phyloP scores from a whole-genome alignment of 2,113 vertebrate genomes.

The Phasianus colchicus region DNA sequence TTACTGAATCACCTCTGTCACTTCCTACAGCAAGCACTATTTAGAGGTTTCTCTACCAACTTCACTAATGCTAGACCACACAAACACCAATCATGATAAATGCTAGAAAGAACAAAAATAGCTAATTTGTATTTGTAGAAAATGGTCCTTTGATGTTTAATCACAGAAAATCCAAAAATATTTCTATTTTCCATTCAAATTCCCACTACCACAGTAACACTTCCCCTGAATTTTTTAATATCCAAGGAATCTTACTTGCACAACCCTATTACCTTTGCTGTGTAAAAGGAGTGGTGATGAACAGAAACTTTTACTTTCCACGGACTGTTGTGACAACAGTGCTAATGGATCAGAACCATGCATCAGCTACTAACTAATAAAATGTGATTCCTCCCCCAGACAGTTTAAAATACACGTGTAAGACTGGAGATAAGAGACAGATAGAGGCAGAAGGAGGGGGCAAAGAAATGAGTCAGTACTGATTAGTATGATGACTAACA shows the following conservation, averaged over 20 bases:
- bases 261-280: neutral
- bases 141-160: neutral
- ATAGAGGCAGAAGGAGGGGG: neutral
- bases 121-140: neutral
- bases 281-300: neutral
- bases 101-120: neutral
- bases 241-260: neutral
- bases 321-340: neutral
- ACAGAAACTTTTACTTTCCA: neutral
- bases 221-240: neutral
- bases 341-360: neutral
- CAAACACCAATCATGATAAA: neutral
- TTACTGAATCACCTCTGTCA: constrained; percentile 41
- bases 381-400: neutral
- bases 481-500: constrained; percentile 22
- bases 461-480: neutral
- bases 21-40: constrained; percentile 18
- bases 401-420: neutral
- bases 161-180: neutral
- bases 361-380: neutral
- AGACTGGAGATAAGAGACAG: neutral
- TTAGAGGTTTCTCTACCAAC: neutral
- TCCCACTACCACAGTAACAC: neutral
- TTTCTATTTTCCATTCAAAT: neutral
- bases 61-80: neutral